Base-by-base conservation (phyloP, 2,888 invertebrate species). In the Euclidia mi region DNA sequence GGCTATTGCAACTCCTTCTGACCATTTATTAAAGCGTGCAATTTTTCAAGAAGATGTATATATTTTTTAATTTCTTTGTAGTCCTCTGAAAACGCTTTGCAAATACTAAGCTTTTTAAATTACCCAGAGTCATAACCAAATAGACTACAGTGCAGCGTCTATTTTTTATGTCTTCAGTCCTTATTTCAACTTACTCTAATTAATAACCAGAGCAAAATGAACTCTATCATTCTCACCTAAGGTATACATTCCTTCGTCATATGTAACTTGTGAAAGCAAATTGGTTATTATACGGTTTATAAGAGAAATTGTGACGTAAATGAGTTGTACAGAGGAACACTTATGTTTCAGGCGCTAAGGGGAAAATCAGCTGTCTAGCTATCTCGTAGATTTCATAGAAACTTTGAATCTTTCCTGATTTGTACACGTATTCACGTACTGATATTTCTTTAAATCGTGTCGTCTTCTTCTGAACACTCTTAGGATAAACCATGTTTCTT, bases 271-370 rank as follows among this genome's bases (percentile, higher is more conserved):
- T 35, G 12, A 1, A 6, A 37, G 10, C 20, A 65, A 67, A 65
- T 67, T 60, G 67, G 66, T 59, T 56, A 51, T 56, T 40, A 28
- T 49, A 25, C 37, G 15, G 35, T 40, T 9, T 52, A 12, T 29
- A 18, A 58, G 46, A 28, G 31, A 35, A 42, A 32, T 38, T 29
- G 47, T 20, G 32, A 50, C 46, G 41, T 65, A 42, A 48, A 47
- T 49, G 50, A 35, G 47, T 34, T 31, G 34, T 38, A 31, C n/a
- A 3, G 37, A 65, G 56, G 59, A 12, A 41, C 45, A 32, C 65
- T 60, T 60, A 43, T 34, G 52, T 65, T 47, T 12, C 18, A 35
- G 4, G 35, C 41, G 35, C 29, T 32, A 28, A 6, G 40, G 56
- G 14, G 29, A 44, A 43, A 51, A 45, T 50, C 32, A 3, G 25